Evolutionary conservation across 2,888 invertebrate genomes (phyloP), one percentile per base, ranked within the genome.

Genomic region (Drosophila acutilabella): DNA sequence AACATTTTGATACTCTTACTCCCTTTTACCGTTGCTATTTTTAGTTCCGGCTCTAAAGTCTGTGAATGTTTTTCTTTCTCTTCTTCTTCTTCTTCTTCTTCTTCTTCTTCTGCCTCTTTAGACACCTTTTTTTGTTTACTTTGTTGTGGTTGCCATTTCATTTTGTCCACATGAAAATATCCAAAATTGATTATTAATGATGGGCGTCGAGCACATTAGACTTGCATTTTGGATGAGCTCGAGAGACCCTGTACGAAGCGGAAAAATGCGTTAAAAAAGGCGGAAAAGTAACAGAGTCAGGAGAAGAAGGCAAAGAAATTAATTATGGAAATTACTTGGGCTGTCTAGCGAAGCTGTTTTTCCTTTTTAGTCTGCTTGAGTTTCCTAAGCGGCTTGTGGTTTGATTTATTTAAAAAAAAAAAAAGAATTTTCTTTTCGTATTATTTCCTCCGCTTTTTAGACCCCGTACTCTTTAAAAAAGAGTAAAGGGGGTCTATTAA

Each of bases 311-410:
- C 71, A 71, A 80, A 79, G 83, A 90, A 91, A 90, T 91, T 91
- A 91, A 91, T 91, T 90, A 90, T 90, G 90, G 89, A 90, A 90
- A 91, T 90, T 87, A 88, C 88, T 86, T 78, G 84, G 77, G 42
- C 67, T 47, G 73, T 70, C 75, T 66, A 45, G 40, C 50, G 33
- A 50, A 45, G 16, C 48, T 42, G 8, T 44, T 16, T 11, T 18
- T 18, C 23, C 38, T 13, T 13, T 36, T 36, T 36, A 13, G 36
- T 36, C 36, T 20, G 6, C 8, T 30, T 10, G 16, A 36, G 18
- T n/a, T 8, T 38, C 11, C 14, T 82, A 88, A 88, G 82, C 86
- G 66, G 88, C 83, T 83, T 83, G 88, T 64, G 83, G 88, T 82
- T 82, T 83, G 88, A 83, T 88, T 83, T 83, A 83, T 88, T 80